These are phyloP conservation scores for Crotalus tigris DNA, from an alignment of 2,113 vertebrate genomes.

Conservation along the genomic window DNA sequence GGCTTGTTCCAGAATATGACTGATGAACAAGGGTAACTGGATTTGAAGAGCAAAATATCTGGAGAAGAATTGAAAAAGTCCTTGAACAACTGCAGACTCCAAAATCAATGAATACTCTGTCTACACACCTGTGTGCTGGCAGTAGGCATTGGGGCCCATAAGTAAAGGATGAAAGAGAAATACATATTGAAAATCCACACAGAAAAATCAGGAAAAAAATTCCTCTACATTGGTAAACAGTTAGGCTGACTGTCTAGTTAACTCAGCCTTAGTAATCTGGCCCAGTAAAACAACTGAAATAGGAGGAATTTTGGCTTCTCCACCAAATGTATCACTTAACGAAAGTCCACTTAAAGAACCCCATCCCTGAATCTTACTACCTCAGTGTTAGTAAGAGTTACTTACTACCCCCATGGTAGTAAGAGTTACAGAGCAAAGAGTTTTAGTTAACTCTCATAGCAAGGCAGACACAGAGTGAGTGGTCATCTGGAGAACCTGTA, in stretches of 20 bases:
- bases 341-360: background rate
- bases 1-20: background rate
- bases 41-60: background rate
- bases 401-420: background rate
- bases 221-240: background rate
- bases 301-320: background rate
- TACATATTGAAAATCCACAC: background rate
- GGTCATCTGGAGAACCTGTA: background rate
- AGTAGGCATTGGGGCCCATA: too few species aligned
- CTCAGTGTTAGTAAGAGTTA: background rate
- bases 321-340: background rate
- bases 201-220: background rate
- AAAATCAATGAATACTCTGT: background rate
- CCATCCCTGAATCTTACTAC: background rate
- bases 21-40: background rate
- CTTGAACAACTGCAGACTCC: background rate
- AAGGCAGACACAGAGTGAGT: background rate
- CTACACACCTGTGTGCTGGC: background rate
- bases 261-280: background rate
- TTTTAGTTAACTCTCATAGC: background rate
- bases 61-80: background rate
- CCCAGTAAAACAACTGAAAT: slow-evolving; percentile 1
- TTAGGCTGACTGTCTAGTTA: background rate
- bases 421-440: background rate
- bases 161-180: background rate